Conservation (phyloP, 2,888 invertebrate genomes). For the Cheilosia grossa region DNA sequence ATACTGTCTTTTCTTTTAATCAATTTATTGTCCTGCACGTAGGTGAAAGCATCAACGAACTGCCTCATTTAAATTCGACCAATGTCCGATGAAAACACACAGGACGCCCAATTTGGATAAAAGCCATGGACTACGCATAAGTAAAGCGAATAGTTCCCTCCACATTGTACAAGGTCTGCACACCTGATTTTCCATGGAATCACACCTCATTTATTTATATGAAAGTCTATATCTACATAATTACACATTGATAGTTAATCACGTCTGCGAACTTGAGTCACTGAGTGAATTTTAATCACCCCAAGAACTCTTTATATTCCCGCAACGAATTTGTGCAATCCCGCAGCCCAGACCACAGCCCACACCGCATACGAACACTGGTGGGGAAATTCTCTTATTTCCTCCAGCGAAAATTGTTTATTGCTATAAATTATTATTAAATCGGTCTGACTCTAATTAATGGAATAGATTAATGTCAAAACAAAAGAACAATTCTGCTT, state of each 20-base stretch:
- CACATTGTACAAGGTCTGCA: constrained; percentile 22
- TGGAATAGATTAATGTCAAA: constrained; percentile 42
- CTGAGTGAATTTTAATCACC: constrained; percentile 55
- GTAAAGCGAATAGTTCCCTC: constrained; percentile 16
- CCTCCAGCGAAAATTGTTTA: constrained; percentile 26
- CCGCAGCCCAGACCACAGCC: not conserved
- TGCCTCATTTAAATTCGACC: constrained; percentile 1
- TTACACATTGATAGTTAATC: constrained; percentile 37
- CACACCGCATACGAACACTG: not conserved
- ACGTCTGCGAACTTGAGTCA: constrained; percentile 44
- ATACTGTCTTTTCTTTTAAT: too few species aligned
- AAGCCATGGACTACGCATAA: not conserved
- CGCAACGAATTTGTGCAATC: not conserved
- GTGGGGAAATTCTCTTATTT: constrained; percentile 28
- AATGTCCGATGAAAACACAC: not conserved
- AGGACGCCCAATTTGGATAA: constrained; percentile 12
- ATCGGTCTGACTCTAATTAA: constrained; percentile 36
- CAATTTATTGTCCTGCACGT: too few species aligned
- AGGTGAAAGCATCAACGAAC: too few species aligned
- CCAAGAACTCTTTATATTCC: constrained; percentile 14
- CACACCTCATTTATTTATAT: constrained; percentile 24
- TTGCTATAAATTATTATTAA: constrained; percentile 27
- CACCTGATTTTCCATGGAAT: constrained; percentile 39
- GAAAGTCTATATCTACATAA: constrained; percentile 33
- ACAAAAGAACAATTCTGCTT: constrained; percentile 27